phyloP scores from a whole-genome alignment of 2,113 vertebrate species.

The Istiophorus platypterus region DNA sequence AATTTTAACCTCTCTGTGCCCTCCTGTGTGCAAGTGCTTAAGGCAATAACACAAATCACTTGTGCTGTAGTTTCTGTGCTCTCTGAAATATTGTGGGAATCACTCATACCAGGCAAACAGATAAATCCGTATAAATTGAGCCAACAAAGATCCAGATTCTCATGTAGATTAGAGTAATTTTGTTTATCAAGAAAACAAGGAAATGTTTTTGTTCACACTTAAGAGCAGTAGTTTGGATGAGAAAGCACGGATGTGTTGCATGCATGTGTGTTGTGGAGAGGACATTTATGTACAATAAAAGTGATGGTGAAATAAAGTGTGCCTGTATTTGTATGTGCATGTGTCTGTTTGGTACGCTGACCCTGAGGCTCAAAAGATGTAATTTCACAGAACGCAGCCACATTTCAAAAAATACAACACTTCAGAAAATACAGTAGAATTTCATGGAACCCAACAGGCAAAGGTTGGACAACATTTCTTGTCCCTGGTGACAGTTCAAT shows the following conservation, averaged over 20 bases:
- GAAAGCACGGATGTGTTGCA: background rate
- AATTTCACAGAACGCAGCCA: no score
- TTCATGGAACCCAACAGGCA: background rate
- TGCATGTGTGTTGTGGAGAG: slow-evolving; percentile 10
- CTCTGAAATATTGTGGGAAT: slow-evolving; percentile 44
- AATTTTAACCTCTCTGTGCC: slow-evolving; percentile 69
- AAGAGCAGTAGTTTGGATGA: slow-evolving; percentile 10
- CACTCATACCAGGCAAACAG: slow-evolving; percentile 28
- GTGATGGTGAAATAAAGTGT: slow-evolving; percentile 42
- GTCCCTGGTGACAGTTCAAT: background rate
- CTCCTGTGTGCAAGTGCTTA: slow-evolving; percentile 60
- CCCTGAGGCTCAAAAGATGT: no score
- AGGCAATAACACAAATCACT: slow-evolving; percentile 66
- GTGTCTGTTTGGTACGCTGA: background rate
- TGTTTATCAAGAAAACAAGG: slow-evolving; percentile 17
- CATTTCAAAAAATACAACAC: no score
- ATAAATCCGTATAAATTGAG: slow-evolving; percentile 30
- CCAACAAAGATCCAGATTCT: slow-evolving; percentile 23
- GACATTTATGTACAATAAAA: slow-evolving; percentile 9
- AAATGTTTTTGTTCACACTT: slow-evolving; percentile 21
- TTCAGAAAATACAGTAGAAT: background rate
- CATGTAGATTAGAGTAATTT: slow-evolving; percentile 1
- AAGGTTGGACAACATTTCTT: background rate
- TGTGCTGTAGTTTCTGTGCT: slow-evolving; percentile 52
- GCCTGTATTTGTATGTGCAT: slow-evolving; percentile 22